Percentiles rank a stretch among this genome's conserved stretches.
Conservation (phyloP, 1,140 invertebrate genomes). For the Euura lappo region DNA sequence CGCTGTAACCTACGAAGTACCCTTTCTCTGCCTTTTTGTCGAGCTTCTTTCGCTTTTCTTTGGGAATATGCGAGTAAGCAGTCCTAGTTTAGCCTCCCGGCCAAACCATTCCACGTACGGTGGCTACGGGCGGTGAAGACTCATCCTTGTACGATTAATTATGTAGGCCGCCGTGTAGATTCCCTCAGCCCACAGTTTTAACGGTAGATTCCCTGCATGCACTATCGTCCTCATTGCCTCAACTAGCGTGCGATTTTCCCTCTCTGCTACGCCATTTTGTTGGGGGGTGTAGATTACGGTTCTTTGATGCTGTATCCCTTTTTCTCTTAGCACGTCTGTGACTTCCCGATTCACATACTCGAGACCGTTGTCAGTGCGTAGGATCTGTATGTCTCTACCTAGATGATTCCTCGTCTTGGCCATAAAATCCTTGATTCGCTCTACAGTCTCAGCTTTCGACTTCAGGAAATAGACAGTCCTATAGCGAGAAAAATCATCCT, state of each 20-base stretch:
- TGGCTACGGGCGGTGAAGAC: slow-evolving; percentile 12
- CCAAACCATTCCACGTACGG: slow-evolving; percentile 30
- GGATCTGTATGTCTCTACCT: slow-evolving; percentile 28
- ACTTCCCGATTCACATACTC: slow-evolving; percentile 29
- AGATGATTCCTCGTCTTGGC: slow-evolving; percentile 34
- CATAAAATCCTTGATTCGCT: slow-evolving; percentile 34
- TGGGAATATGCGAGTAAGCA: too few relatives aligned
- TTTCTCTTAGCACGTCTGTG: slow-evolving; percentile 21
- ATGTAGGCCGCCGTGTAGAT: slow-evolving; percentile 28
- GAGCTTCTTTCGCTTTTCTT: too few relatives aligned
- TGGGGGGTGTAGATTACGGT: slow-evolving; percentile 34
- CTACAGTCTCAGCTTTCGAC: slow-evolving; percentile 44
- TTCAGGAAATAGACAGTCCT: slow-evolving; percentile 49
- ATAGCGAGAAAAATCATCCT: slow-evolving; percentile 45
- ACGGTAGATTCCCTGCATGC: slow-evolving; percentile 23
- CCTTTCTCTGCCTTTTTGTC: too few relatives aligned
- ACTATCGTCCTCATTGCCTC: slow-evolving; percentile 33
- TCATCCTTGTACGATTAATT: slow-evolving; percentile 32
- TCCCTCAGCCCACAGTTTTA: slow-evolving; percentile 19
- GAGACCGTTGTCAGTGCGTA: slow-evolving; percentile 14
- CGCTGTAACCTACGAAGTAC: too few relatives aligned
- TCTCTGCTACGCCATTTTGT: slow-evolving; percentile 38
- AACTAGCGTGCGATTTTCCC: slow-evolving; percentile 25
- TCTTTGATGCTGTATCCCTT: slow-evolving; percentile 31
- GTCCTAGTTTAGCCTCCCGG: slow-evolving; percentile 10